Base-by-base conservation (phyloP, 2,888 invertebrate genomes). In the Thymelicus sylvestris region DNA sequence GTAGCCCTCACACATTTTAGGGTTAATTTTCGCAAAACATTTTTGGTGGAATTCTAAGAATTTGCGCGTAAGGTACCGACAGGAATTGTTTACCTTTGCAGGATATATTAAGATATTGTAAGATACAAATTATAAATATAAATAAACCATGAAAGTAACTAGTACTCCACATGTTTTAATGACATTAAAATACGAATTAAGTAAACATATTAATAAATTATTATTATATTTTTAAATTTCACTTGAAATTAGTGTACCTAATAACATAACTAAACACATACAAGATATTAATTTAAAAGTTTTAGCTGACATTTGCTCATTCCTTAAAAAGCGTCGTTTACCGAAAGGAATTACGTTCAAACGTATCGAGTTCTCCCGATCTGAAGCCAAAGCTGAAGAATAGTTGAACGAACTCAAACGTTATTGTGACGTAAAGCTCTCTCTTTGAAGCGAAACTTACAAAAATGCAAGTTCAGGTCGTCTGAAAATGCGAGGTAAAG, bases 391-490 rank as follows among this genome's bases (percentile, higher is more conserved):
- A 59, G 38, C 48, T 69, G 69, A 72, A 77, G 55, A 24, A 24
- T 24, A 55, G 74, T 77, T 76, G 75, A 76, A 79, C 74, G 74
- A 79, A 76, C 76, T 77, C 75, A 76, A 77, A 77, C 76, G 79
- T 76, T 78, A 79, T 79, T 79, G 79, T 78, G 77, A 72, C 71
- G 74, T 63, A 68, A 74, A 76, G 77, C 77, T 75, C 73, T 78
- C 75, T 77, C 76, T 78, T 78, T 78, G 77, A 75, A 71, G 59
- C 15, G 66, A 68, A 73, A 73, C 73, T 67, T 69, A 62, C 64
- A 69, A 55, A 55, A 55, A 55, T 55, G 57, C 57, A 57, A 31
- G 38, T 57, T 57, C 57, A 57, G 57, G 57, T 52, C 50, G 50
- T 57, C 52, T 57, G 57, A 13, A 31, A 57, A 13, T 31, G 57